phyloP scores from a whole-genome alignment of 1,140 invertebrate genomes.

The Phthorimaea operculella region DNA sequence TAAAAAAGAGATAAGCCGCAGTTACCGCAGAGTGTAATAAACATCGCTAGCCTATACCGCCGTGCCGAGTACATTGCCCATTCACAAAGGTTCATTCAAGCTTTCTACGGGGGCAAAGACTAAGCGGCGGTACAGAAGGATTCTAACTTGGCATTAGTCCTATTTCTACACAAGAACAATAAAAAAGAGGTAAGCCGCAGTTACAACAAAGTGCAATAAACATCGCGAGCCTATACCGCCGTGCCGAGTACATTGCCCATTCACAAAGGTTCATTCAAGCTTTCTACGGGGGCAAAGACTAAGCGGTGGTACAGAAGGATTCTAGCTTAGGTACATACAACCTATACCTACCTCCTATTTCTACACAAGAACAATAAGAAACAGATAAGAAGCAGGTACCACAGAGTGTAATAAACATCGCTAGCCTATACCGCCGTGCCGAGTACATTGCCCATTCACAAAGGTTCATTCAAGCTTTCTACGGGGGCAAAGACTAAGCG shows the following conservation, averaged over 20 bases:
- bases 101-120: conserved; percentile 44
- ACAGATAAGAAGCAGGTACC: no score
- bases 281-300: conserved; percentile 43
- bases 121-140: conserved; percentile 11
- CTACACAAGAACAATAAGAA: no score
- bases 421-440: background rate
- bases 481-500: conserved; percentile 31
- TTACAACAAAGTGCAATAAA: background rate
- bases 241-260: conserved; percentile 20
- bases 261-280: conserved; percentile 49
- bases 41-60: no score
- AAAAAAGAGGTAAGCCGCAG: no score
- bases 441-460: conserved; percentile 33
- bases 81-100: conserved; percentile 50
- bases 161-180: no score
- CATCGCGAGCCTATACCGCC: no score
- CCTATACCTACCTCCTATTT: no score
- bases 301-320: conserved; percentile 9
- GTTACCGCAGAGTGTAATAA: background rate
- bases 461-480: conserved; percentile 52
- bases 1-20: no score
- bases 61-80: conserved; percentile 17
- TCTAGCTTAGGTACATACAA: no score
- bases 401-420: background rate
- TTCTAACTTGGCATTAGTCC: no score